Evolutionary conservation across 2,888 invertebrate genomes (phyloP), one percentile per base, ranked within the genome.

Genomic region (Acronicta aceris): DNA sequence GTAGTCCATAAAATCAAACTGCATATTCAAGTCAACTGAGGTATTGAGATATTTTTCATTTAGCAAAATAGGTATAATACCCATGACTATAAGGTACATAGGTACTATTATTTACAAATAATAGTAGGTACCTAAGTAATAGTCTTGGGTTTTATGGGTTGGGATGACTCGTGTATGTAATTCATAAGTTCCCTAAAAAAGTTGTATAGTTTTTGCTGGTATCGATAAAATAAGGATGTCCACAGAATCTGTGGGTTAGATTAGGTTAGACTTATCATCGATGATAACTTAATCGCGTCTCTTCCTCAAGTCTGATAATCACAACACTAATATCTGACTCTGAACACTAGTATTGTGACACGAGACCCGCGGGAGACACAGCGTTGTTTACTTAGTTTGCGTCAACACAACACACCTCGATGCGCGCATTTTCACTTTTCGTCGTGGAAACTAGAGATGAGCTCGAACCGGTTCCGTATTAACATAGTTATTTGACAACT

Each of bases 351-450:
- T 10, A 13, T 33, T 36, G 21, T 27, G 12, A 15, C 6, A 38
- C n/a, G n/a, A 38, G 30, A 15, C 1, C 10, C 1, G 12, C n/a
- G 16, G 27, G 30, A 53, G 33, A 45, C 13, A 38, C n/a, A 17
- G 8, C 38, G 16, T 46, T 59, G 55, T 61, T 68, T 43, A 59
- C 59, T 30, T 30, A 48, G 45, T 51, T 48, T 45, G 43, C 59
- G 68, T 63, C 62, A 75, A 66, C 55, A 59, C 49, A 67, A 38
- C 79, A 78, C 79, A 71, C 71, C 62, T 76, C 65, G 62, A 64
- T 64, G 70, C 66, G 71, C 64, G 74, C 70, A 88, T 89, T 92
- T 92, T 92, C 91, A 91, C 91, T 92, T 92, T 91, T 89, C 84
- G 79, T 76, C 64, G 80, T 81, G 83, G 85, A 86, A 88, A 85